Percentiles rank a stretch among this genome's conserved stretches.
Conservation (phyloP, 2,888 invertebrate genomes). For the Rhodophaea formosa region DNA sequence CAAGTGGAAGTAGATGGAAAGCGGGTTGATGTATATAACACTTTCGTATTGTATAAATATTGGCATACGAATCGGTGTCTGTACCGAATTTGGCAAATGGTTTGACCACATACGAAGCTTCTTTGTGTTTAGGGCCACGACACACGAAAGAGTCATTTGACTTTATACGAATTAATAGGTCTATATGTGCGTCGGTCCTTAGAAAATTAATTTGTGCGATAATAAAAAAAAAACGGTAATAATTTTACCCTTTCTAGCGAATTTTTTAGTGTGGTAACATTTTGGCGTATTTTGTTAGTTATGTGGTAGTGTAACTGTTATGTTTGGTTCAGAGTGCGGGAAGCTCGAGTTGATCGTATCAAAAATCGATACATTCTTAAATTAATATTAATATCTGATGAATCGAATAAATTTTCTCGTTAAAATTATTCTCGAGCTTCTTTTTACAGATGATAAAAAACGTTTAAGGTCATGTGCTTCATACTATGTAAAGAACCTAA, state of each 20-base stretch:
- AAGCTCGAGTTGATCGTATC: neutral
- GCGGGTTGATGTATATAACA: slow-evolving; percentile 75
- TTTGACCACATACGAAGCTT: slow-evolving; percentile 68
- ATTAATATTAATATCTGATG: neutral
- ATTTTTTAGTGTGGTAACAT: slow-evolving; percentile 75
- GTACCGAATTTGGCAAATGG: slow-evolving; percentile 57
- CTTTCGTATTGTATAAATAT: slow-evolving; percentile 42
- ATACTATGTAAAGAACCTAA: neutral
- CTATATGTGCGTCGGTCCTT: slow-evolving; percentile 54
- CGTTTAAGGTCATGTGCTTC: neutral
- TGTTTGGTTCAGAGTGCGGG: slow-evolving; percentile 57
- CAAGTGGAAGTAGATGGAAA: slow-evolving; percentile 51
- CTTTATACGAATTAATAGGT: slow-evolving; percentile 63
- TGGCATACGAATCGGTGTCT: slow-evolving; percentile 42
- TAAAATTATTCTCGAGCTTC: neutral
- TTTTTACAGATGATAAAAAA: neutral
- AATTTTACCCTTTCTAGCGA: slow-evolving; percentile 66
- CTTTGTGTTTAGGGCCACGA: slow-evolving; percentile 51
- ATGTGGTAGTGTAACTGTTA: slow-evolving; percentile 70
- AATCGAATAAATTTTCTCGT: neutral
- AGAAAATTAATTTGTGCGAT: slow-evolving; percentile 66
- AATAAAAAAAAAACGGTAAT: slow-evolving; percentile 47
- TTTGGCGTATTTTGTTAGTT: slow-evolving; percentile 67
- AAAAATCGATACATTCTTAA: neutral
- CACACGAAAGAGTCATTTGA: slow-evolving; percentile 45